Base-by-base conservation (phyloP, 2,888 invertebrate genomes). In the Cheilosia vernalis region DNA sequence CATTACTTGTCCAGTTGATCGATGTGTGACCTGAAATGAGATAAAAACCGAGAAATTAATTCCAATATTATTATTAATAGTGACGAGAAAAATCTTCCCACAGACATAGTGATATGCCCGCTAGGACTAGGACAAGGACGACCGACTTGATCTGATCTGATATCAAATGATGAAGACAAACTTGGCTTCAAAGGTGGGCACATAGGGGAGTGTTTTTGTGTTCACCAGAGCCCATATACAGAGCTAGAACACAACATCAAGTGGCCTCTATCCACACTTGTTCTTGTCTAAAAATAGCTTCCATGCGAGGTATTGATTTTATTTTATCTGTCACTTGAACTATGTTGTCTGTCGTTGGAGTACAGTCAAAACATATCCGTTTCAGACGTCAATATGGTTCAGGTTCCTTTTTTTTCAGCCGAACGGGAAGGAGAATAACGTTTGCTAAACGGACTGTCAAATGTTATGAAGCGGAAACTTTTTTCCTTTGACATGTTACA, bases 1-100 rank as follows among this genome's bases (percentile, higher is more conserved):
- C 98, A 98, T 98, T 91, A 98, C 97, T 92, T 98, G 95, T 89
- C 97, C 97, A 73, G 98, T 97, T 88, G 96, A 95, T 92, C 96
- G 96, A 93, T 98, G 98, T 88, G 97, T 97, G 92, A 98, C 98
- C 97, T 97, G 94, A 55, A 94, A 94, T 84, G 88, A 88, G 89
- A 87, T 69, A n/a, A 15, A 79, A 67, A 37, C 27, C 30, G 42
- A 19, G 42, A 19, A 37, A 60, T 19, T 51, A 72, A 61, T 69
- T 53, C 30, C 42, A 85, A 56, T n/a, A n/a, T 17, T 33, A 73
- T 15, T 37, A 37, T 13, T 15, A 44, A 40, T 15, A 33, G 17
- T 19, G 27, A 19, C 33, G 51, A 53, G 37, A 0, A 37, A 37
- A 37, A 37, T 13, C 10, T 37, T 37, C 37, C 37, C 37, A 37